A percentile compares a stretch with the other conserved stretches of the same genome.
Conservation (phyloP, 1,140 invertebrate genomes). For the Rhagoletis pomonella region DNA sequence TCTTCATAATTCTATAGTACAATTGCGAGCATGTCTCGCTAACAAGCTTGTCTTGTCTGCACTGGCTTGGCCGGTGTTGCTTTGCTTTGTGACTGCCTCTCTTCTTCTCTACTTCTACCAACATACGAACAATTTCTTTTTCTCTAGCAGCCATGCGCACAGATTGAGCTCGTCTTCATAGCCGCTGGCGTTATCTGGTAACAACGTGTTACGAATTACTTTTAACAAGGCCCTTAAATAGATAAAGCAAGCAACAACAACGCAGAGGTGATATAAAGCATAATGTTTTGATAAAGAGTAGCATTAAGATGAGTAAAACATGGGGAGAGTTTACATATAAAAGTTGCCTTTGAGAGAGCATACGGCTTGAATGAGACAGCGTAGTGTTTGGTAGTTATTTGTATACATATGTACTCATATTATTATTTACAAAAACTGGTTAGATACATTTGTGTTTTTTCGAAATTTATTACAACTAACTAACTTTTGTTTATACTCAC, state of each 20-base stretch:
- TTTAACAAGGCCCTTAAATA: slow-evolving; percentile 74
- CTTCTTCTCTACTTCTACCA: not conserved
- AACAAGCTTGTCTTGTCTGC: not conserved
- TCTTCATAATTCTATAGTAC: not conserved
- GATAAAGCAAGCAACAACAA: slow-evolving; percentile 59
- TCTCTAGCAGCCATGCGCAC: slow-evolving; percentile 13
- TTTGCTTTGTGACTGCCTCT: not conserved
- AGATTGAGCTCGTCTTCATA: not conserved
- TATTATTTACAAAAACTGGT: slow-evolving; percentile 17
- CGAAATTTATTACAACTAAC: not conserved
- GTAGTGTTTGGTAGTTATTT: not conserved
- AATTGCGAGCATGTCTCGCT: not conserved
- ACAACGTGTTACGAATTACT: slow-evolving; percentile 74
- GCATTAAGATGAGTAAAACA: not conserved
- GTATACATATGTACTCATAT: not conserved
- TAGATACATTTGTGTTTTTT: not conserved
- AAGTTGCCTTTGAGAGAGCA: not conserved
- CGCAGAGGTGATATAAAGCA: slow-evolving; percentile 37
- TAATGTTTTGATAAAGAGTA: slow-evolving; percentile 41
- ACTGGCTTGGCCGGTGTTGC: not conserved
- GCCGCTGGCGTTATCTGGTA: slow-evolving; percentile 68
- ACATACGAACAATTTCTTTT: slow-evolving; percentile 47
- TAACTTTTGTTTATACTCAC: not conserved
- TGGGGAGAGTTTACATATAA: not conserved
- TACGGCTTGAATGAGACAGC: not conserved